These are phyloP conservation scores for Timema cristinae DNA, from an alignment of 2,888 invertebrate species.

Conservation along the genomic window DNA sequence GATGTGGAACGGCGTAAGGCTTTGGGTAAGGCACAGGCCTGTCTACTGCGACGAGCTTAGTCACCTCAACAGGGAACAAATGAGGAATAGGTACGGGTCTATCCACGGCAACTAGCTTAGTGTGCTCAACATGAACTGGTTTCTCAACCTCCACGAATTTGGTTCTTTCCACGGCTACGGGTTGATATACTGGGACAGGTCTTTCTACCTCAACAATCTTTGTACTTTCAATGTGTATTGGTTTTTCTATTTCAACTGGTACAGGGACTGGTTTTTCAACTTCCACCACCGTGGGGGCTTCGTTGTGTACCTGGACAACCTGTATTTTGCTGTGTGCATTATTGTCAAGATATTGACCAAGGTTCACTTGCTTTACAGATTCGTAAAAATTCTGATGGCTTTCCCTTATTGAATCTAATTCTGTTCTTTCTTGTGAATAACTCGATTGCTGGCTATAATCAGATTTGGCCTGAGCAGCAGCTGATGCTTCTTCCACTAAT, in stretches of 20 bases:
- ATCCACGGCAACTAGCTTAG: constrained; percentile 38
- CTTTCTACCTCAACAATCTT: constrained; percentile 24
- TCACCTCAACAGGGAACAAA: constrained; percentile 44
- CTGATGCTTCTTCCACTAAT: too few relatives aligned
- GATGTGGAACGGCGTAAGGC: constrained; percentile 48
- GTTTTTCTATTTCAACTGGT: constrained; percentile 17
- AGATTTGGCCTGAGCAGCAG: too few relatives aligned
- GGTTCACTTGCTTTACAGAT: not conserved
- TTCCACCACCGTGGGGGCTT: not conserved
- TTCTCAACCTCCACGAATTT: constrained; percentile 31
- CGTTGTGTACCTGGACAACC: not conserved
- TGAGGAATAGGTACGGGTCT: constrained; percentile 44
- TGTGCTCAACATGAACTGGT: constrained; percentile 36
- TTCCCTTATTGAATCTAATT: too few relatives aligned
- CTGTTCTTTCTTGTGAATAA: too few relatives aligned
- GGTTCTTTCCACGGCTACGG: not conserved
- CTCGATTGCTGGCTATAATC: too few relatives aligned
- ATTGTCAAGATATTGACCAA: not conserved
- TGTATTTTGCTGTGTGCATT: not conserved
- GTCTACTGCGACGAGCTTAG: constrained; percentile 38
- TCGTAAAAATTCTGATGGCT: not conserved
- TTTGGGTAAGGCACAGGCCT: constrained; percentile 48
- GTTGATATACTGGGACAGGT: constrained; percentile 25
- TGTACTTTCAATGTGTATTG: constrained; percentile 16
- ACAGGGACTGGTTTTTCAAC: constrained; percentile 15